Evolutionary conservation across 2,113 vertebrate genomes (phyloP).

Genomic region (Cygnus atratus): DNA sequence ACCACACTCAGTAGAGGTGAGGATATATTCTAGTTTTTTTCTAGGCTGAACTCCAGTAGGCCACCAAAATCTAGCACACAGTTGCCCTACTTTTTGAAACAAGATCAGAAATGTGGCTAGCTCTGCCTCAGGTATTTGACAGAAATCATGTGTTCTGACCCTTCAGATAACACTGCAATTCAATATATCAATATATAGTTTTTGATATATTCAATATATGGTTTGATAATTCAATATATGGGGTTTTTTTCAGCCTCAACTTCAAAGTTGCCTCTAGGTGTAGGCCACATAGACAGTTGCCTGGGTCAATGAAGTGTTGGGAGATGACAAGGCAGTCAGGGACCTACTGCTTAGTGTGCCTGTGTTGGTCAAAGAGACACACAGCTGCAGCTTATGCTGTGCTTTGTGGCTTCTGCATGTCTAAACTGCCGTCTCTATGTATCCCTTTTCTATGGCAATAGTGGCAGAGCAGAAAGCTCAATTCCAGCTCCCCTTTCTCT

Average conservation of each 20-base stretch:
- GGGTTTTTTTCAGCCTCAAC: neutral
- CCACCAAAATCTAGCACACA: neutral
- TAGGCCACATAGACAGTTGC: neutral
- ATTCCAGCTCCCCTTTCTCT: neutral
- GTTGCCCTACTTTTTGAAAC: neutral
- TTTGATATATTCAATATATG: neutral
- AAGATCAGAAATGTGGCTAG: neutral
- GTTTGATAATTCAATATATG: neutral
- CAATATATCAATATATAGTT: neutral
- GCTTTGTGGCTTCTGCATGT: neutral
- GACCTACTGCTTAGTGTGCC: neutral
- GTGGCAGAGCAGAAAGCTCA: neutral
- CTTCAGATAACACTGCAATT: neutral
- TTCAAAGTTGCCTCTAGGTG: neutral
- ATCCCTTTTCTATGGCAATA: neutral
- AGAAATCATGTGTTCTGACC: neutral
- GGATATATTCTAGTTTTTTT: neutral
- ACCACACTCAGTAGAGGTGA: neutral
- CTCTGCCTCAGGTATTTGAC: neutral
- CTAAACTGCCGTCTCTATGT: neutral
- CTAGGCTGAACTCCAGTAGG: neutral
- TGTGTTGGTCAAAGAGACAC: neutral
- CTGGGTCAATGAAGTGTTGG: neutral
- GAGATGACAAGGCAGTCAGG: neutral
- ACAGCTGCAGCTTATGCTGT: neutral